These are phyloP conservation scores for Crocuta crocuta DNA, from an alignment of 2,113 vertebrate species.

Conservation along the genomic window DNA sequence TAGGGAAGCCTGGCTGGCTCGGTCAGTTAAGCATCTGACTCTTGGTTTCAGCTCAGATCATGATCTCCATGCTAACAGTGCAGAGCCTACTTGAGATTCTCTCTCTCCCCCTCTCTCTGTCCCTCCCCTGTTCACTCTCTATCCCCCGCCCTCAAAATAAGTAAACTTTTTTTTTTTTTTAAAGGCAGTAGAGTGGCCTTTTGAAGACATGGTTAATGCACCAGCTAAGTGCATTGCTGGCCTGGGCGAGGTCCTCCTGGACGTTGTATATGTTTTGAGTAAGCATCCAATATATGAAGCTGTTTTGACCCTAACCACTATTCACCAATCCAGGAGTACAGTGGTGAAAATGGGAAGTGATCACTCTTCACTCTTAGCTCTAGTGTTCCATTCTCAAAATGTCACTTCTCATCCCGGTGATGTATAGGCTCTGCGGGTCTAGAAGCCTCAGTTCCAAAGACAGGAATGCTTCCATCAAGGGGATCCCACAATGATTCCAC, in stretches of 20 bases:
- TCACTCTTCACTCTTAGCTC: not conserved
- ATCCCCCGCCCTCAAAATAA: too few relatives aligned
- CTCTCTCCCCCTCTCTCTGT: too few relatives aligned
- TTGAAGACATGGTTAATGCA: not conserved
- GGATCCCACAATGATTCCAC: not conserved
- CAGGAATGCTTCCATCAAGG: not conserved
- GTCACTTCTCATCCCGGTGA: not conserved
- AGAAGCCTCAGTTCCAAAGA: not conserved
- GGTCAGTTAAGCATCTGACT: too few relatives aligned
- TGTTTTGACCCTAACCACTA: not conserved
- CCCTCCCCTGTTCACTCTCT: too few relatives aligned
- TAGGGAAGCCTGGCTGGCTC: too few relatives aligned
- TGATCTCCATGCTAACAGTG: too few relatives aligned
- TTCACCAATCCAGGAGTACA: not conserved
- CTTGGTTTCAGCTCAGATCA: too few relatives aligned
- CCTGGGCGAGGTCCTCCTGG: not conserved
- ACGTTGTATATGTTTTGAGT: not conserved
- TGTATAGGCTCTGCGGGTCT: not conserved
- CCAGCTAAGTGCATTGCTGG: not conserved
- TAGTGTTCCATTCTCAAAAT: not conserved
- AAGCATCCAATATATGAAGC: not conserved
- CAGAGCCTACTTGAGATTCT: too few relatives aligned
- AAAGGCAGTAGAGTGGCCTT: not conserved
- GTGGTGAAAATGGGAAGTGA: not conserved
- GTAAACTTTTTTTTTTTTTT: too few relatives aligned